Evolutionary conservation across 1,140 invertebrate species (phyloP), one percentile per base, ranked within the genome.

Genomic region (Apis mellifera): DNA sequence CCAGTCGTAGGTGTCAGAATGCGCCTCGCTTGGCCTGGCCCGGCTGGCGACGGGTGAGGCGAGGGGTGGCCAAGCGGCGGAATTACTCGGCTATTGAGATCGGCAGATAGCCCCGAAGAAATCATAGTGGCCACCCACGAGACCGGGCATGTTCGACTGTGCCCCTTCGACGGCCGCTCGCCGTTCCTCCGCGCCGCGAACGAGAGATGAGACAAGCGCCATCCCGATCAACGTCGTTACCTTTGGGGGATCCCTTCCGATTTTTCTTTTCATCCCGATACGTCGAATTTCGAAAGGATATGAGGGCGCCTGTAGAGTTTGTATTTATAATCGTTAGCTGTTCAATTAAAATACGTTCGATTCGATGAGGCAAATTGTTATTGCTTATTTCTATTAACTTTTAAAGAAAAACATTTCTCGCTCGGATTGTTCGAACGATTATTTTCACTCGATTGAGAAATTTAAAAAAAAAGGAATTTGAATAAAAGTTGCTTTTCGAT

Each of bases 91-190:
- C 91, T 93, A 93, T 93, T 89, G 92, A 93, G 92, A 93, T 93
- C 90, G 88, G 85, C 80, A 89, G 91, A 92, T 92, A 92, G 90
- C 89, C 84, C 76, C 79, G 82, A 89, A 93, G 91, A 93, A 93
- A 93, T 93, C 93, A 94, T 94, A 92, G 91, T 87, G 93, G 89
- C 93, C 93, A 94, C 93, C 93, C 93, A 94, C 93, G 92, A 87
- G 66, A 85, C 74, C 77, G 76, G 83, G 78, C 78, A 87, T 79
- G 73, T 42, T 83, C 50, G 69, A 54, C 59, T 60, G 60, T 73
- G 70, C 78, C 78, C 70, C 70, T 55, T 80, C 70, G 70, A 55
- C 70, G 59, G 68, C 70, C 48, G 54, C 52, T 73, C 55, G 15
- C 32, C 71, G 69, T 69, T 54, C 73, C 64, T 50, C 48, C 60